phyloP scores from a whole-genome alignment of 1,140 invertebrate genomes.

The Meloidogyne floridensis region DNA sequence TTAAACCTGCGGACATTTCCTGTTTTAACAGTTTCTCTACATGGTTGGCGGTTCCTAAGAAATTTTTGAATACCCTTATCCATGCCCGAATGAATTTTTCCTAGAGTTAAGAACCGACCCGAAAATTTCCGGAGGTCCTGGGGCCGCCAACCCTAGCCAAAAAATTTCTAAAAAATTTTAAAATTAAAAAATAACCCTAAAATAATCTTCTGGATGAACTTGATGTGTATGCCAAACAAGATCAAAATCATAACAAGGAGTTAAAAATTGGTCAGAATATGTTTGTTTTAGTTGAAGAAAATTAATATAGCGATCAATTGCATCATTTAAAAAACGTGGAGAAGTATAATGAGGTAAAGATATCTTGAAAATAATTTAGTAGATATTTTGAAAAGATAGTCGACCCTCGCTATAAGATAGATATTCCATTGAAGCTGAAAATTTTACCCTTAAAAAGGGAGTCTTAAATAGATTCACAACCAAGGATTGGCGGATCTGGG shows the following conservation, averaged over 20 bases:
- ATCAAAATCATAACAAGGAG: conserved; percentile 70
- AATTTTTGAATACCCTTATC: no score
- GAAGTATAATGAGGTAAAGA: conserved; percentile 69
- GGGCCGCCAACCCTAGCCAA: not conserved
- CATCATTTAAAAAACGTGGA: conserved; percentile 66
- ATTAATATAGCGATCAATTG: conserved; percentile 68
- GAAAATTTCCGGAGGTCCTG: no score
- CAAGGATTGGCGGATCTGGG: no score
- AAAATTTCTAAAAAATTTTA: not conserved
- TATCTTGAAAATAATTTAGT: conserved; percentile 51
- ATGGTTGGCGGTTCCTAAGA: no score
- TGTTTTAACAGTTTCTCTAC: no score
- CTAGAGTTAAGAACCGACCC: no score
- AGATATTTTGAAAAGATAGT: not conserved
- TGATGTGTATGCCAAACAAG: conserved; percentile 70
- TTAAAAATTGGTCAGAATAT: conserved; percentile 67
- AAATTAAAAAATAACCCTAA: conserved; percentile 3
- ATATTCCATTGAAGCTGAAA: not conserved
- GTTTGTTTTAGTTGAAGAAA: conserved; percentile 67
- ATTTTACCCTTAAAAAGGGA: conserved; percentile 4
- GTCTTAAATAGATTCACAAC: not conserved
- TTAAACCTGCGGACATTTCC: no score
- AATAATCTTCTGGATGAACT: conserved; percentile 30
- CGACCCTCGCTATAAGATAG: not conserved
- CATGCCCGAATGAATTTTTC: no score